Evolutionary conservation across 2,797 vertebrate species (phyloP), one percentile per base, ranked within the genome.

Genomic region (Podarcis siculus): DNA sequence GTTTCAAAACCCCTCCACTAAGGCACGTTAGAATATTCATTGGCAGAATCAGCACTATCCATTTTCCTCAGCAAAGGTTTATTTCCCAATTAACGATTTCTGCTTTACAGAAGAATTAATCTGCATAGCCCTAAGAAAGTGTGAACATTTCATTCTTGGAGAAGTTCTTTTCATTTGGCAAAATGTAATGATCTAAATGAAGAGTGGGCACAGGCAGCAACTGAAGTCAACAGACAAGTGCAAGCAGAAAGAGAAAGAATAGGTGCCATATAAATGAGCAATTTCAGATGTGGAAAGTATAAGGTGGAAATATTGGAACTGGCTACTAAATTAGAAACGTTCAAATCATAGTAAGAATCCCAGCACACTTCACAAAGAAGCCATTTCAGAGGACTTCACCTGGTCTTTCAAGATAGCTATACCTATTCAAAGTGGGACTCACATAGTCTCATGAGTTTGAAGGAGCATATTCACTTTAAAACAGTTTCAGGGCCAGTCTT

Each of bases 21-120:
- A 89, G 42, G 90, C 0, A 0, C 39, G 19, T 55, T 0, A 83
- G 35, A 25, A 90, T 21, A 92, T 82, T 89, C 73, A 83, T 75
- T 90, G 86, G 77, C 71, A 79, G 71, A 67, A 85, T 37, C 67
- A 85, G 82, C 88, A 37, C 27, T 19, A 82, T 79, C 64, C 10
- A 27, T 89, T 79, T 87, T 55, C 81, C 77, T 82, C 80, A 67
- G 75, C 92, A 81, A 39, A 78, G 75, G 69, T 39, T 86, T 82
- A 79, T 94, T 94, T 91, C 85, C 89, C 84, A 90, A 6, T 0
- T 77, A 82, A 73, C 64, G 61, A 88, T 82, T 25, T 73, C 5
- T 49, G 66, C n/a, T 90, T 92, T 79, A 83, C 37, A 89, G 67
- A 89, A 87, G 37, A 87, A 89, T 92, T 91, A 42, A 42, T 87